Evolutionary conservation across 2,888 invertebrate species (phyloP).

Genomic region (Anaspis maculata): DNA sequence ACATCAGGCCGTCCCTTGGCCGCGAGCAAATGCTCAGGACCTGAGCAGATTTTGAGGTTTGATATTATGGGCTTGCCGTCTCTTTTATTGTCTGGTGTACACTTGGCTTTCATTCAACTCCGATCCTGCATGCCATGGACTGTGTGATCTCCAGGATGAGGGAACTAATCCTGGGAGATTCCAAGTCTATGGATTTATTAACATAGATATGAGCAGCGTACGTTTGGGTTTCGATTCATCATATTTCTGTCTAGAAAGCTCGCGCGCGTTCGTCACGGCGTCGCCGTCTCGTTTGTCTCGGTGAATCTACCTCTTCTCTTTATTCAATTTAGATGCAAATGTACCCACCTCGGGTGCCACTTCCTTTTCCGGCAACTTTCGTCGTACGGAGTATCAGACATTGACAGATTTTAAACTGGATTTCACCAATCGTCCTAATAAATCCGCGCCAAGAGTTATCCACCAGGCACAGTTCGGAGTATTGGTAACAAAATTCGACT

Average conservation of each 20-base stretch:
- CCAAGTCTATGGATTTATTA: conserved; percentile 5
- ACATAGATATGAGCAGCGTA: conserved; percentile 13
- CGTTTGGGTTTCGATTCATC: conserved; percentile 14
- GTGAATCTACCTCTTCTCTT: conserved; percentile 19
- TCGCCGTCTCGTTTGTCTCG: conserved; percentile 11
- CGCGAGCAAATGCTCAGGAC: too few species aligned
- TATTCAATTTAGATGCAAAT: conserved; percentile 34
- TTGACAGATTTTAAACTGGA: conserved; percentile 29
- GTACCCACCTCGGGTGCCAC: conserved; percentile 18
- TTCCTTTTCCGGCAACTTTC: conserved; percentile 25
- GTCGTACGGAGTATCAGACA: conserved; percentile 19
- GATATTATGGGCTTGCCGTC: too few species aligned
- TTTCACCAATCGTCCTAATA: conserved; percentile 15
- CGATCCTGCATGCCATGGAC: too few species aligned
- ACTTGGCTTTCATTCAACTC: conserved; percentile 13
- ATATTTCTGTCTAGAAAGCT: conserved; percentile 15
- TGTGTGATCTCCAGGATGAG: too few species aligned
- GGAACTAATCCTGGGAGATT: conserved; percentile 3
- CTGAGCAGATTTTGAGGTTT: too few species aligned
- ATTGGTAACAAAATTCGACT: too few species aligned
- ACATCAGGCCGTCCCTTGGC: too few species aligned
- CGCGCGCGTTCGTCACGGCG: conserved; percentile 7
- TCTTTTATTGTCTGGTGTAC: too few species aligned
- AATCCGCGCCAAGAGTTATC: conserved; percentile 5
- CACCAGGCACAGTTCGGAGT: too few species aligned